Conservation (phyloP, 2,797 vertebrate species). For the Aeoliscus strigatus region DNA sequence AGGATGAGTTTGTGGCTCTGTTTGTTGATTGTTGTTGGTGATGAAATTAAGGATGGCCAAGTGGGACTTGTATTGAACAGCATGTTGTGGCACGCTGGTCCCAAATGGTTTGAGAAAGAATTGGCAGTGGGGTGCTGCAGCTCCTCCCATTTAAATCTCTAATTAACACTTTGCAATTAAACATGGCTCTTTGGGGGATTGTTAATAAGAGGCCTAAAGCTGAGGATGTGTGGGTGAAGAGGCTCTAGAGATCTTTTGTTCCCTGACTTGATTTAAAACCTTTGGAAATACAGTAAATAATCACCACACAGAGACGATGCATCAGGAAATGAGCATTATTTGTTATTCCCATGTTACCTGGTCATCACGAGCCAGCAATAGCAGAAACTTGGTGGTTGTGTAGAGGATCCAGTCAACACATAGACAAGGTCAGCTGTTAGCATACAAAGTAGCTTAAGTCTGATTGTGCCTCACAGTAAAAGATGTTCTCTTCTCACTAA, state of each 20-base stretch:
- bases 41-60: constrained; percentile 40
- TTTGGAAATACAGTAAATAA: constrained; percentile 35
- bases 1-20: constrained; percentile 20
- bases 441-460: constrained; percentile 47
- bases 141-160: constrained; percentile 59
- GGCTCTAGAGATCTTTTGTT: constrained; percentile 39
- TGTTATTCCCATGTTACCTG: too few relatives aligned
- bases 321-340: background rate
- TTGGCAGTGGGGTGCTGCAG: constrained; percentile 45
- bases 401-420: constrained; percentile 27
- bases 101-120: constrained; percentile 62
- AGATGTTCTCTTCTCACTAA: constrained; percentile 57
- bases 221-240: constrained; percentile 60
- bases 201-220: constrained; percentile 62
- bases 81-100: constrained; percentile 69
- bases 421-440: constrained; percentile 53
- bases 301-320: constrained; percentile 6
- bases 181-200: constrained; percentile 59
- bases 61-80: constrained; percentile 37
- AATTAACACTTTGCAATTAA: constrained; percentile 79
- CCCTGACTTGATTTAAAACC: constrained; percentile 31
- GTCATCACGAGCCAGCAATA: constrained; percentile 8
- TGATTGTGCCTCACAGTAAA: constrained; percentile 48
- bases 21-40: constrained; percentile 37
- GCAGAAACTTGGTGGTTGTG: constrained; percentile 6